Evolutionary conservation across 2,888 invertebrate species (phyloP).

Genomic region (Parnassius mnemosyne): DNA sequence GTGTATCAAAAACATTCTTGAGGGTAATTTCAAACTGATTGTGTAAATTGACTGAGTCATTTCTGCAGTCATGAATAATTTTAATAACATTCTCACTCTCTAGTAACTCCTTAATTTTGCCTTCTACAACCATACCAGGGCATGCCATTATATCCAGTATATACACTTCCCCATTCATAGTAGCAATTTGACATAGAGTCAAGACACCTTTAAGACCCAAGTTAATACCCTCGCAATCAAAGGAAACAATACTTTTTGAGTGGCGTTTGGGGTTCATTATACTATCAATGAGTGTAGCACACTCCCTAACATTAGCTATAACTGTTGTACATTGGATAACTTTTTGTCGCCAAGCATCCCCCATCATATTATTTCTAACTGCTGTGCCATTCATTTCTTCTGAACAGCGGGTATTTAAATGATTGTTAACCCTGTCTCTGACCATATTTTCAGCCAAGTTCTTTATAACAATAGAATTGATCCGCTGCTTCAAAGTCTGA

Average conservation of each 20-base stretch:
- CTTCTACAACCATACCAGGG: constrained; percentile 87
- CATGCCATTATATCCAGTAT: constrained; percentile 93
- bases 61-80: constrained; percentile 95
- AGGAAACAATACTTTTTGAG: constrained; percentile 85
- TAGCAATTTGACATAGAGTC: constrained; percentile 92
- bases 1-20: constrained; percentile 94
- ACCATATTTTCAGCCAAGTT: constrained; percentile 93
- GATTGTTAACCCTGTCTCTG: constrained; percentile 72
- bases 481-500: constrained; percentile 92
- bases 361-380: constrained; percentile 71
- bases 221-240: constrained; percentile 97
- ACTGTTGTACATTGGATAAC: constrained; percentile 91
- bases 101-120: constrained; percentile 88
- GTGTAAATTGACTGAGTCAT: constrained; percentile 93
- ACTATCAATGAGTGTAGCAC: constrained; percentile 87
- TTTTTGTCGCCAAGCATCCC: constrained; percentile 90
- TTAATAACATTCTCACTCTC: constrained; percentile 91
- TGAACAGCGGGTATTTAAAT: constrained; percentile 65
- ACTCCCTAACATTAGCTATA: constrained; percentile 89
- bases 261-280: constrained; percentile 82
- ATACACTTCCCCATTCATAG: constrained; percentile 89
- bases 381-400: constrained; percentile 71
- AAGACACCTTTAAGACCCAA: constrained; percentile 93
- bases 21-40: constrained; percentile 92
- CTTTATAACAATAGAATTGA: constrained; percentile 92